Evolutionary conservation across 2,113 vertebrate species (phyloP).

Genomic region (Gallinago media): DNA sequence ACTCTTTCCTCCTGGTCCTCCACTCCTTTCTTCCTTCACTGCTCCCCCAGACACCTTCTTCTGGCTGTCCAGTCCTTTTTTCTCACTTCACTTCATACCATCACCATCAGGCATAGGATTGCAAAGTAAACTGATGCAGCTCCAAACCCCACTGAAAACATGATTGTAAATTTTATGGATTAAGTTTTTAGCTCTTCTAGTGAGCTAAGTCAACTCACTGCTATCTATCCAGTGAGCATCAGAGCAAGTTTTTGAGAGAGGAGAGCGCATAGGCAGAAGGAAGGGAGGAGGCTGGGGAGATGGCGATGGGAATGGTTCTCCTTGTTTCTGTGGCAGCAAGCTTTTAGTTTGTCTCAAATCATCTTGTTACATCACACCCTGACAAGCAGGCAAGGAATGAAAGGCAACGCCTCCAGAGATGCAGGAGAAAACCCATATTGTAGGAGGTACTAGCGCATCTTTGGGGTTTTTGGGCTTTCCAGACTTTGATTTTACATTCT

Average conservation of each 20-base stretch:
- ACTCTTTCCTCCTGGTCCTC: background rate
- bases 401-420: background rate
- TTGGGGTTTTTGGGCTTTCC: slow-evolving; percentile 45
- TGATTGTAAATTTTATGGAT: background rate
- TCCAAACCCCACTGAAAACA: background rate
- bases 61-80: background rate
- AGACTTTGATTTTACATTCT: slow-evolving; percentile 12
- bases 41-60: background rate
- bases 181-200: background rate
- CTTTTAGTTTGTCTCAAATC: background rate
- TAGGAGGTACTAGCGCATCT: background rate
- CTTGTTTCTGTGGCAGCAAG: background rate
- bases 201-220: background rate
- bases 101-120: background rate
- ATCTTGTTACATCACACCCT: background rate
- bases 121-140: background rate
- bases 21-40: background rate
- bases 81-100: background rate
- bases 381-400: background rate
- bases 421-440: background rate
- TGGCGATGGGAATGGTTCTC: background rate
- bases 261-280: background rate
- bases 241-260: background rate
- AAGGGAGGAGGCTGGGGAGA: background rate
- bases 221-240: background rate